phyloP scores from a whole-genome alignment of 2,797 vertebrate species.

The Enteromius paludinosus region DNA sequence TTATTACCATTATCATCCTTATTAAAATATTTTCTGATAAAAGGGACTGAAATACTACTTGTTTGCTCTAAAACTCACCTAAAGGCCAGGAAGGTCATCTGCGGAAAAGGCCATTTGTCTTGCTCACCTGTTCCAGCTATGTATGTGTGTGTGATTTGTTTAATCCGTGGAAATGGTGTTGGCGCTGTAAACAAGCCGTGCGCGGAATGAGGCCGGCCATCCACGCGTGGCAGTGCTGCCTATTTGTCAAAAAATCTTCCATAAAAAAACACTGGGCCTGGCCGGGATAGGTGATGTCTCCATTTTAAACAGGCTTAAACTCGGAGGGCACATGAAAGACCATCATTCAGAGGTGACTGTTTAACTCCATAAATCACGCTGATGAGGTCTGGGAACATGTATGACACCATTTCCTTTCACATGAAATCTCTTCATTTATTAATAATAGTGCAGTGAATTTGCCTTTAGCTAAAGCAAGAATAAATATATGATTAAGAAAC shows the following conservation, averaged over 20 bases:
- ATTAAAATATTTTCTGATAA: neutral
- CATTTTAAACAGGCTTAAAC: slow-evolving; percentile 86
- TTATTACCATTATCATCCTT: neutral
- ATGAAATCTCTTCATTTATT: neutral
- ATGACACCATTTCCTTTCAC: neutral
- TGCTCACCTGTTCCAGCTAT: slow-evolving; percentile 89
- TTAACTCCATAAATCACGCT: slow-evolving; percentile 41
- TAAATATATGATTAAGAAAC: neutral
- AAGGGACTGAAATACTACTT: neutral
- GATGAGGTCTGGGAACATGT: slow-evolving; percentile 25
- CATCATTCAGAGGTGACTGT: slow-evolving; percentile 51
- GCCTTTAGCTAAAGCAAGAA: neutral
- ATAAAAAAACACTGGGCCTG: slow-evolving; percentile 85
- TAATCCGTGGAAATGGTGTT: slow-evolving; percentile 96
- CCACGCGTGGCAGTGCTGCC: slow-evolving; percentile 89
- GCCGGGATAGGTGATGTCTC: slow-evolving; percentile 92
- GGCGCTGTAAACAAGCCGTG: slow-evolving; percentile 97
- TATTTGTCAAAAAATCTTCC: slow-evolving; percentile 94
- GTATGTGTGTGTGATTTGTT: slow-evolving; percentile 98
- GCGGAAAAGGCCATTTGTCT: slow-evolving; percentile 79
- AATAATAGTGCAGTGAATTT: neutral
- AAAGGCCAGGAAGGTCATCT: slow-evolving; percentile 84
- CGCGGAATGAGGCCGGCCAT: slow-evolving; percentile 91
- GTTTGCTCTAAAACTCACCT: slow-evolving; percentile 28
- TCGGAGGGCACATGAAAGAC: slow-evolving; percentile 73